phyloP scores from a whole-genome alignment of 2,797 vertebrate species.

The Triplophysa bombifrons region DNA sequence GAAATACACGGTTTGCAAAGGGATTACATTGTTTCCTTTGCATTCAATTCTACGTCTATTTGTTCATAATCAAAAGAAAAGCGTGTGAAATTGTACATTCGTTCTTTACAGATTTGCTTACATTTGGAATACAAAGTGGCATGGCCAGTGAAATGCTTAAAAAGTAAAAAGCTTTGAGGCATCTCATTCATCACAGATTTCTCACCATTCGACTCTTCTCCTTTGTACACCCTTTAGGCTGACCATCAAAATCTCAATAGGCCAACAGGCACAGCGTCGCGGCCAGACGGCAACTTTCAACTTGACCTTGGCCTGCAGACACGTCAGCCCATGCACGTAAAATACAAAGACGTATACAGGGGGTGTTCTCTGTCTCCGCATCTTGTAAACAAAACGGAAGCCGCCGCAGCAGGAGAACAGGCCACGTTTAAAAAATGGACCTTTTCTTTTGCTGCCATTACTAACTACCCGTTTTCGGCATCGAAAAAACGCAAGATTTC shows the following conservation, averaged over 20 bases:
- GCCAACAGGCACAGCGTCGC: constrained; percentile 79
- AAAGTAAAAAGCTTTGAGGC: constrained; percentile 74
- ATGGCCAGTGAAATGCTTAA: constrained; percentile 66
- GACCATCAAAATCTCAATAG: constrained; percentile 78
- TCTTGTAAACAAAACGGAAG: constrained; percentile 67
- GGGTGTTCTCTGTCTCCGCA: constrained; percentile 65
- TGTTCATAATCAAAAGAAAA: constrained; percentile 6
- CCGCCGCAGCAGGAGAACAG: constrained; percentile 30
- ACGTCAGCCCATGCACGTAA: constrained; percentile 80
- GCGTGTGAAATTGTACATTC: constrained; percentile 12
- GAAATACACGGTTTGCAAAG: constrained; percentile 51
- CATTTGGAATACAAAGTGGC: constrained; percentile 41
- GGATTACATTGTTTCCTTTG: background rate
- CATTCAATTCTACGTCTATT: constrained; percentile 10
- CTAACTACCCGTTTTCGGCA: constrained; percentile 13
- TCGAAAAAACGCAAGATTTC: constrained; percentile 1
- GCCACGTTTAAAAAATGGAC: constrained; percentile 1
- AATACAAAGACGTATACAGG: constrained; percentile 67
- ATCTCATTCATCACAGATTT: constrained; percentile 76
- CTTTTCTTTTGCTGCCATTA: constrained; percentile 1
- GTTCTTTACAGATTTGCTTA: constrained; percentile 48
- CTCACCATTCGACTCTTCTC: constrained; percentile 72
- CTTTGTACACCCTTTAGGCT: constrained; percentile 75
- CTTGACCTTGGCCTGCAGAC: constrained; percentile 98
- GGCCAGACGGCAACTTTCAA: constrained; percentile 88